Conservation (phyloP, 2,888 invertebrate species). For the Ypsolopha sequella region DNA sequence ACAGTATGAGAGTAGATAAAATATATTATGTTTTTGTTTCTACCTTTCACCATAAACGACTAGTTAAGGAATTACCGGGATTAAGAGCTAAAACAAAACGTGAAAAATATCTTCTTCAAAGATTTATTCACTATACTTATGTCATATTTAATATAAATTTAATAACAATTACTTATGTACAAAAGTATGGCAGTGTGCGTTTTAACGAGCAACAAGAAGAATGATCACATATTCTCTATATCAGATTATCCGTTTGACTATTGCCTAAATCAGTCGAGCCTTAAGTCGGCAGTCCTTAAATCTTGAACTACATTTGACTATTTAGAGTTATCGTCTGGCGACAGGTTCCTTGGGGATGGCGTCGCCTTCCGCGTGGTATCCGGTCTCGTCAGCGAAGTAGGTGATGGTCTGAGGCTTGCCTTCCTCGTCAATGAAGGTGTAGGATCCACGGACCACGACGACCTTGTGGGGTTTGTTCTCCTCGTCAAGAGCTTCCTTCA, state of each 20-base stretch:
- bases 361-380: constrained; percentile 72
- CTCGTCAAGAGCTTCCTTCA: constrained; percentile 50
- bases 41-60: too few species aligned
- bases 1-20: too few species aligned
- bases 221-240: neutral
- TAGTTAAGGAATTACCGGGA: too few species aligned
- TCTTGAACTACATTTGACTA: neutral
- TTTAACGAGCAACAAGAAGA: constrained; percentile 19
- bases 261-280: too few species aligned
- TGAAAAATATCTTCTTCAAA: neutral
- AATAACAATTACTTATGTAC: constrained; percentile 34
- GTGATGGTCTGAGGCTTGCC: constrained; percentile 61
- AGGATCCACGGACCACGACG: constrained; percentile 72
- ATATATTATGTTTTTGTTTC: too few species aligned
- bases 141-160: constrained; percentile 14
- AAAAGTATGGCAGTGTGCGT: constrained; percentile 45
- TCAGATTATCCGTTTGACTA: too few species aligned
- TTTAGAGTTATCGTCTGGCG: constrained; percentile 14
- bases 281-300: neutral
- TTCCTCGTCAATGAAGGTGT: constrained; percentile 65
- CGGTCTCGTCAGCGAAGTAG: constrained; percentile 74
- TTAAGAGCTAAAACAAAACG: too few species aligned
- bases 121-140: constrained; percentile 4
- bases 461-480: constrained; percentile 69
- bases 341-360: constrained; percentile 69